phyloP scores from a whole-genome alignment of 1,140 invertebrate genomes.

The Choristoneura fumiferana region DNA sequence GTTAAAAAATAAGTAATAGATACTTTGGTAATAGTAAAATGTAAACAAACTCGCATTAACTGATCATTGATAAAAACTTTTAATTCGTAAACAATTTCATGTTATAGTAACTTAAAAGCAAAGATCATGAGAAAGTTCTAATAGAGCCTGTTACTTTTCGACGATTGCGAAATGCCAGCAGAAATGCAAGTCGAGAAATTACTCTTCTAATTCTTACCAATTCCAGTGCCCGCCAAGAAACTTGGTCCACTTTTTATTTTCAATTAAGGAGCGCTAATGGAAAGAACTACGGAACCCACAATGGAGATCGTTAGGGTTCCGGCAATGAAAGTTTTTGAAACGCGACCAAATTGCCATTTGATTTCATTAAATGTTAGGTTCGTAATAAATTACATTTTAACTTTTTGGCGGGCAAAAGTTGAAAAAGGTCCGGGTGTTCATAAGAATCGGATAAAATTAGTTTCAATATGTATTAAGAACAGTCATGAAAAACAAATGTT shows the following conservation, averaged over 20 bases:
- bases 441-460: not conserved
- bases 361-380: conserved; percentile 38
- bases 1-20: no score
- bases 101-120: no score
- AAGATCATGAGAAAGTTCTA: no score
- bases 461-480: not conserved
- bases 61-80: no score
- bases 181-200: conserved; percentile 5
- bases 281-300: conserved; percentile 40
- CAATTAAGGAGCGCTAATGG: conserved; percentile 46
- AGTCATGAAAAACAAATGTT: no score
- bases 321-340: conserved; percentile 39
- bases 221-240: conserved; percentile 31
- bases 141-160: no score
- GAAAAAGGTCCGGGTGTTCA: not conserved
- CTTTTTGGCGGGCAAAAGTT: conserved; percentile 11
- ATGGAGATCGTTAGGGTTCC: conserved; percentile 39
- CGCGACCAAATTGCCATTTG: conserved; percentile 42
- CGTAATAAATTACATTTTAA: conserved; percentile 15
- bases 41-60: no score
- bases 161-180: not conserved
- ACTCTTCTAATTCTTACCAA: conserved; percentile 21
- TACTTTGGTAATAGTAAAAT: no score
- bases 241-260: conserved; percentile 39
- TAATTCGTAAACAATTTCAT: no score